phyloP scores from a whole-genome alignment of 1,140 invertebrate species.

The Panagrolaimus sp. region DNA sequence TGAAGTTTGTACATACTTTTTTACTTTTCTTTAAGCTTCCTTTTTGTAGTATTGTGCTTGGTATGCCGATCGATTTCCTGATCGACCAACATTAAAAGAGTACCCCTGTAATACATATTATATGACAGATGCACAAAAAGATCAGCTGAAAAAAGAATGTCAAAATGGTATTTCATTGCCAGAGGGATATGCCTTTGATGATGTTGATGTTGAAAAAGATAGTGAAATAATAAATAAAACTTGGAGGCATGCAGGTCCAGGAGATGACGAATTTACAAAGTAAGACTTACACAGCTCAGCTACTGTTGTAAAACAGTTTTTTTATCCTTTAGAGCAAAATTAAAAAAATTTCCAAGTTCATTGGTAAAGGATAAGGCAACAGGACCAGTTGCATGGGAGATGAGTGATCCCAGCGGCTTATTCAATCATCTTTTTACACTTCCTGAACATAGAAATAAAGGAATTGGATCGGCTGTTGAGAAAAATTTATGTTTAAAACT shows the following conservation, averaged over 20 bases:
- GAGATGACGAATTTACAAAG: not conserved
- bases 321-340: conserved; percentile 9
- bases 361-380: not conserved
- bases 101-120: conserved; percentile 1
- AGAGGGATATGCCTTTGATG: conserved; percentile 1
- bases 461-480: conserved; percentile 8
- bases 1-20: no score
- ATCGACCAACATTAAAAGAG: not conserved
- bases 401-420: not conserved
- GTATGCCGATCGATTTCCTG: not conserved
- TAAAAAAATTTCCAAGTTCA: not conserved
- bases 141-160: not conserved
- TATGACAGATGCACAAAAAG: not conserved
- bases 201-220: conserved; percentile 1
- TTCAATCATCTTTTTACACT: conserved; percentile 12
- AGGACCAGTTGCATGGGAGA: not conserved
- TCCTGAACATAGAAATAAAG: conserved; percentile 1
- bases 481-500: not conserved
- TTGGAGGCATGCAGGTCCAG: not conserved
- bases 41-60: not conserved
- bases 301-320: not conserved
- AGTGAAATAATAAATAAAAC: not conserved
- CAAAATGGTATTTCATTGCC: not conserved
- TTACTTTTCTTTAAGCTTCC: not conserved
- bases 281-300: not conserved